Evolutionary conservation across 1,140 invertebrate genomes (phyloP), one percentile per base, ranked within the genome.

Genomic region (Sitophilus oryzae): DNA sequence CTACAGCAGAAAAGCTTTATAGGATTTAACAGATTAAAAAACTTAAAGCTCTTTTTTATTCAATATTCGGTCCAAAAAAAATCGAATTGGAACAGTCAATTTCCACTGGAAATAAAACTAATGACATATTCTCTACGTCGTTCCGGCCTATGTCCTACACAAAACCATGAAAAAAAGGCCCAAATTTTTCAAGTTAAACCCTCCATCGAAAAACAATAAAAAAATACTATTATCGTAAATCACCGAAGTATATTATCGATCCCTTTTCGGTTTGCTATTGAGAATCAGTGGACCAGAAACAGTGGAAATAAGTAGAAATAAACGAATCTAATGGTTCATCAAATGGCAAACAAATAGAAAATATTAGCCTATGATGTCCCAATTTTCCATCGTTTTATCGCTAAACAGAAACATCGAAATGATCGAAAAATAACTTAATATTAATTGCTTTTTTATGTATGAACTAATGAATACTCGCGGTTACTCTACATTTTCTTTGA

Each of bases 151-250:
- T n/a, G n/a, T n/a, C n/a, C n/a, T n/a, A n/a, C n/a, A n/a, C n/a
- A n/a, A n/a, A n/a, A n/a, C n/a, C n/a, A n/a, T n/a, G n/a, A n/a
- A n/a, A n/a, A n/a, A n/a, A n/a, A n/a, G n/a, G n/a, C n/a, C n/a
- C n/a, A n/a, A 40, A 40, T 40, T 40, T 40, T 40, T 40, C 14
- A 20, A 40, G 14, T 14, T 40, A 40, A 40, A 40, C 19, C 5
- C 5, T 8, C 38, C 5, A 6, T 40, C 38, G 18, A 40, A 40
- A 40, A 40, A 40, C n/a, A 14, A 40, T 20, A 15, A 40, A 40
- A n/a, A 30, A 30, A 30, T 30, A 11, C 11, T 11, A 30, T 30
- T 30, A 30, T 30, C 25, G 25, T 30, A 30, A 30, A 30, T 30
- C 25, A 30, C 5, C 5, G 5, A 11, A 11, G 25, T 30, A 6